Conservation (phyloP, 2,113 vertebrate genomes). For the Chitala chitala region DNA sequence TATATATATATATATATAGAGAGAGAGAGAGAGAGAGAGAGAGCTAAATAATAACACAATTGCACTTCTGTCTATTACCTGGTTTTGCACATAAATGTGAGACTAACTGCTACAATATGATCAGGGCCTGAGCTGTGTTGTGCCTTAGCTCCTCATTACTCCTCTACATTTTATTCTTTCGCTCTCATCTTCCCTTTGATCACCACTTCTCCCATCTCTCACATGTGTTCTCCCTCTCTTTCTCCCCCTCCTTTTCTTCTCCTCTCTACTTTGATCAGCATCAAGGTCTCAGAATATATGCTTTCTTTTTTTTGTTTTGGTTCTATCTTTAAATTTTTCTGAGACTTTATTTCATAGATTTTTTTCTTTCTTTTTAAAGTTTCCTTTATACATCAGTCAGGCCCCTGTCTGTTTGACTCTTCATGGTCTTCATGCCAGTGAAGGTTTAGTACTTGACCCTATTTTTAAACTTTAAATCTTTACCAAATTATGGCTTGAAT, state of each 20-base stretch:
- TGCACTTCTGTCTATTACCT: background rate
- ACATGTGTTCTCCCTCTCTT: constrained; percentile 31
- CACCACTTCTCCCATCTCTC: constrained; percentile 44
- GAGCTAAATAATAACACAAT: background rate
- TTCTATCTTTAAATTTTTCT: constrained; percentile 22
- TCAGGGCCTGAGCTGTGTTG: constrained; percentile 40
- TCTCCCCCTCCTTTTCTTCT: constrained; percentile 29
- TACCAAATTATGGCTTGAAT: background rate
- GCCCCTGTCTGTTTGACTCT: background rate
- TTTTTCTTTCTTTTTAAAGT: background rate
- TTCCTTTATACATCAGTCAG: background rate
- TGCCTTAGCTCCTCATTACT: constrained; percentile 31
- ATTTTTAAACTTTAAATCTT: background rate
- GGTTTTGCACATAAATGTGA: constrained; percentile 26
- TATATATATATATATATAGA: too few species aligned
- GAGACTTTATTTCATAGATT: background rate
- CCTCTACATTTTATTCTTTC: constrained; percentile 23
- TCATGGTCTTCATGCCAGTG: background rate
- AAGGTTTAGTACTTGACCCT: background rate
- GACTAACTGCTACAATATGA: constrained; percentile 34
- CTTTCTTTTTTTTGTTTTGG: constrained; percentile 38
- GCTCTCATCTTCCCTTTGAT: constrained; percentile 55
- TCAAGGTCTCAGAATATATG: constrained; percentile 41
- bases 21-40: too few species aligned
- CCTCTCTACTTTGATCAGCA: constrained; percentile 55